Percentiles rank a stretch among this genome's conserved stretches.
Conservation (phyloP, 2,888 invertebrate species). For the Dynastes hyllus region DNA sequence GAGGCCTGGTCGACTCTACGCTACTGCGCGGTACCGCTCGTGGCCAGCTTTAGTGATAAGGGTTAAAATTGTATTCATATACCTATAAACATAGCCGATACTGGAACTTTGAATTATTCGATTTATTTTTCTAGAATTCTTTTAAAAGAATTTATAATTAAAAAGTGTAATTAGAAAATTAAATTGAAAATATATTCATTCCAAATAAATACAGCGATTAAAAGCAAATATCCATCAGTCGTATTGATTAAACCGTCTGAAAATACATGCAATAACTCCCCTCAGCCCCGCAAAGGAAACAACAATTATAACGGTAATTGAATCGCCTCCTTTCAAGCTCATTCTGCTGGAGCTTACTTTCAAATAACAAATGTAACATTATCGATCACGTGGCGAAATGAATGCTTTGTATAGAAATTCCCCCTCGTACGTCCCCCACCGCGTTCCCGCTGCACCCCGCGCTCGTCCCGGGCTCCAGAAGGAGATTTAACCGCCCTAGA, state of each 20-base stretch:
- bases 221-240: conserved; percentile 18
- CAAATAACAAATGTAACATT: conserved; percentile 50
- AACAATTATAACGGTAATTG: conserved; percentile 47
- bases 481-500: conserved; percentile 49
- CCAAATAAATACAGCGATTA: not conserved
- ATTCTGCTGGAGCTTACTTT: conserved; percentile 45
- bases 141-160: too few species aligned
- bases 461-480: conserved; percentile 44
- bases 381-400: conserved; percentile 52
- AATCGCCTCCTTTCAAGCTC: conserved; percentile 45
- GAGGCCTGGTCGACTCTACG: too few species aligned
- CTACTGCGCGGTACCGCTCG: too few species aligned
- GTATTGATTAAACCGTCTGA: conserved; percentile 32
- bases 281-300: not conserved
- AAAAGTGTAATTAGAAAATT: too few species aligned
- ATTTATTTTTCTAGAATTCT: too few species aligned
- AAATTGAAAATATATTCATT: not conserved
- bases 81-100: too few species aligned
- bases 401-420: conserved; percentile 51
- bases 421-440: conserved; percentile 30
- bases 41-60: too few species aligned
- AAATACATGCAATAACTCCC: not conserved
- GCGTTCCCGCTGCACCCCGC: not conserved
- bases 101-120: too few species aligned
- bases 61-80: too few species aligned